Evolutionary conservation across 2,888 invertebrate genomes (phyloP).

Genomic region (Mythimna pallens): DNA sequence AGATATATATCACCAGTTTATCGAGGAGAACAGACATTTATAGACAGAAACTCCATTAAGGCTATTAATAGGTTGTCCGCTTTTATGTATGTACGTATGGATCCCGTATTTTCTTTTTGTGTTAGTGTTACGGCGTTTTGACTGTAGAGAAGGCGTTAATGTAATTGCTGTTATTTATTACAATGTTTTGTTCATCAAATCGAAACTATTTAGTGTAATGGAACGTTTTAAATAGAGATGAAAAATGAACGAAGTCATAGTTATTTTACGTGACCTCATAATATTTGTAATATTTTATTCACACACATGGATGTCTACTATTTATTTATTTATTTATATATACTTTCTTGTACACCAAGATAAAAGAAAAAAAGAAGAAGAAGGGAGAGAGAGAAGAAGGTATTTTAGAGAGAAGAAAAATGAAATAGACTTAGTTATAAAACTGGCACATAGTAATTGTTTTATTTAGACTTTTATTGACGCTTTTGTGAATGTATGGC

Average conservation of each 20-base stretch:
- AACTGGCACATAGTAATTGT: too few species aligned
- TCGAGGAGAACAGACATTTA: constrained; percentile 65
- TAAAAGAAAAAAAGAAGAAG: too few species aligned
- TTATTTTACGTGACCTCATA: background rate
- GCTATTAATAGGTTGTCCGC: constrained; percentile 64
- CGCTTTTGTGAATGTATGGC: too few species aligned
- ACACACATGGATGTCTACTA: too few species aligned
- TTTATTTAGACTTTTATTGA: too few species aligned
- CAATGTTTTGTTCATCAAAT: constrained; percentile 38
- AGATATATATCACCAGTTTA: constrained; percentile 65
- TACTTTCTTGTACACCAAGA: too few species aligned
- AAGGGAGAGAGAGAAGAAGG: too few species aligned
- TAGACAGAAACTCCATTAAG: constrained; percentile 65
- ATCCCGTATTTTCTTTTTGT: constrained; percentile 50
- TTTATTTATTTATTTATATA: too few species aligned
- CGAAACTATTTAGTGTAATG: constrained; percentile 15
- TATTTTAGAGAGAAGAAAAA: too few species aligned
- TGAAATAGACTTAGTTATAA: too few species aligned
- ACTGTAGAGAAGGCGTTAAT: constrained; percentile 42
- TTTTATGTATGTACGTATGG: constrained; percentile 56
- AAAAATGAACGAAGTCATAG: background rate
- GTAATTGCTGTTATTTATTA: constrained; percentile 57
- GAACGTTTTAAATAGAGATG: constrained; percentile 7
- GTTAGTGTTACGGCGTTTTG: constrained; percentile 40
- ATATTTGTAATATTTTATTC: too few species aligned